Evolutionary conservation across 2,797 vertebrate species (phyloP).

Genomic region (Knipowitschia caucasica): DNA sequence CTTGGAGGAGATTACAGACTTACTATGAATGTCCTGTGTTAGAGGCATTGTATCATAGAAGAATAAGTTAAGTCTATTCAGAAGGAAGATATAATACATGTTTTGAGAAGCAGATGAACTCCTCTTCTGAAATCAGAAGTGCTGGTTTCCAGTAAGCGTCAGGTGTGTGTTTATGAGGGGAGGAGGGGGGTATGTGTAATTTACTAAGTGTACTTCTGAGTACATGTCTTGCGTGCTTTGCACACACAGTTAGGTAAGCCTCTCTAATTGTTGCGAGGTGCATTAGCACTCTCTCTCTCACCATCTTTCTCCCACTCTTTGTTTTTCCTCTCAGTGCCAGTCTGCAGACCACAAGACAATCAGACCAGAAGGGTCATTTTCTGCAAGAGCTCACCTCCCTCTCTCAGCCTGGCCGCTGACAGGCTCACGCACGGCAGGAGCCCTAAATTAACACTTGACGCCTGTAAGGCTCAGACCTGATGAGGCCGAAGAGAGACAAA

Average conservation of each 20-base stretch:
- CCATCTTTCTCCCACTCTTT: constrained; percentile 52
- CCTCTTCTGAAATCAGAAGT: constrained; percentile 39
- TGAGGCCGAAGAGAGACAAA: constrained; percentile 77
- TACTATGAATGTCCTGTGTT: too few relatives aligned
- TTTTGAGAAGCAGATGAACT: too few relatives aligned
- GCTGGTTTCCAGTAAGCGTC: constrained; percentile 28
- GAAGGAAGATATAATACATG: too few relatives aligned
- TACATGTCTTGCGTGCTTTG: constrained; percentile 56
- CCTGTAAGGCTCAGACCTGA: constrained; percentile 78
- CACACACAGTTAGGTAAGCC: constrained; percentile 68
- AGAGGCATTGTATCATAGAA: too few relatives aligned
- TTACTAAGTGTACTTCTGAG: constrained; percentile 44
- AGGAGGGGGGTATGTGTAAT: constrained; percentile 4
- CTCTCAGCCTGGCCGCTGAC: constrained; percentile 70
- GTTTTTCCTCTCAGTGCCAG: constrained; percentile 79
- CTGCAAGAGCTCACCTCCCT: constrained; percentile 88
- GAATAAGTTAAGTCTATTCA: too few relatives aligned
- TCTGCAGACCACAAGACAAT: constrained; percentile 81
- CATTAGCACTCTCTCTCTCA: constrained; percentile 72
- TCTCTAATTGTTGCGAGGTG: constrained; percentile 76
- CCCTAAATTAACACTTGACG: constrained; percentile 89
- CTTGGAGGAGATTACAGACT: too few relatives aligned
- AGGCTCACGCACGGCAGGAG: constrained; percentile 83
- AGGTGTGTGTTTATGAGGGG: neutral
- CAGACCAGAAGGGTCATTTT: constrained; percentile 91